Conservation (phyloP, 1,140 invertebrate genomes). For the Drosophila bocki region DNA sequence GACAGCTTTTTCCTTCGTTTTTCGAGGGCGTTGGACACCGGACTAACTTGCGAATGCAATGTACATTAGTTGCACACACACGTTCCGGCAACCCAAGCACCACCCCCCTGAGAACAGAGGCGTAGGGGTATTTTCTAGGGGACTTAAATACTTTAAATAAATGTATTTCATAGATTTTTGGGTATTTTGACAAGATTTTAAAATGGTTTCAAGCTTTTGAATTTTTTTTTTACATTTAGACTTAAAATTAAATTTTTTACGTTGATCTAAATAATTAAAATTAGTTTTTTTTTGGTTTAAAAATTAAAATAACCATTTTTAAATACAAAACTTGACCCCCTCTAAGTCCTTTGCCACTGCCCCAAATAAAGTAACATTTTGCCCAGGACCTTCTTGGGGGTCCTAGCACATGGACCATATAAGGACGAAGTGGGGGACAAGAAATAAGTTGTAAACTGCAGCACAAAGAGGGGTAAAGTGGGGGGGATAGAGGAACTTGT, state of each 20-base stretch:
- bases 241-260: not conserved
- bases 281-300: not conserved
- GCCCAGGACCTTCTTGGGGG: slow-evolving; percentile 5
- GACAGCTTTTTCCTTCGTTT: not conserved
- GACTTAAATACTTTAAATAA: not conserved
- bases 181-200: not conserved
- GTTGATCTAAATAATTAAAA: not conserved
- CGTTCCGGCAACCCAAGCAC: not conserved
- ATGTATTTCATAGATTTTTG: not conserved
- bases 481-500: not conserved
- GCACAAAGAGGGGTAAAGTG: not conserved
- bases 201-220: not conserved
- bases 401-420: slow-evolving; percentile 10
- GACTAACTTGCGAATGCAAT: slow-evolving; percentile 18
- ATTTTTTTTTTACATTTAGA: not conserved
- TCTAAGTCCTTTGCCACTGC: not conserved
- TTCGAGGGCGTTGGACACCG: slow-evolving; percentile 11
- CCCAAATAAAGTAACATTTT: slow-evolving; percentile 9
- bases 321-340: not conserved
- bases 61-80: slow-evolving; percentile 19
- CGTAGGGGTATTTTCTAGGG: not conserved
- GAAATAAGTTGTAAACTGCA: slow-evolving; percentile 62
- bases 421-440: not conserved
- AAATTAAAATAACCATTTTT: not conserved
- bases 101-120: not conserved